Evolutionary conservation across 2,888 invertebrate genomes (phyloP).

Genomic region (Holacanthella duospinosa): DNA sequence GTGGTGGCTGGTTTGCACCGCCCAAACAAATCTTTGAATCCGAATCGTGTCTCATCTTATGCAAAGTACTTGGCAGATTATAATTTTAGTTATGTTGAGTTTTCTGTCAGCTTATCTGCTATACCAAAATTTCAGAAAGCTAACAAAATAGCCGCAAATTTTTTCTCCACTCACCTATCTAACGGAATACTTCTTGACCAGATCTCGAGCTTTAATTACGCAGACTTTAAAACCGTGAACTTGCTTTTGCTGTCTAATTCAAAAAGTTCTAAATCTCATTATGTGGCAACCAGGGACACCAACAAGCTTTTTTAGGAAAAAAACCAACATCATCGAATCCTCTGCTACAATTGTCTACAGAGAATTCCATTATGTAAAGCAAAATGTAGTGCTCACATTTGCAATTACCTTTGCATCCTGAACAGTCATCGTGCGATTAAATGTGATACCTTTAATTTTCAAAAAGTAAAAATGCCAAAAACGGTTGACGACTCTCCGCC

Average conservation of each 20-base stretch:
- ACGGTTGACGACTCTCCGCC: not conserved
- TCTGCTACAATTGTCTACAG: not conserved
- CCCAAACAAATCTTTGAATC: too few relatives aligned
- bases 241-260: not conserved
- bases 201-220: not conserved
- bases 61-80: too few relatives aligned
- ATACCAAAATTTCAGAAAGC: not conserved
- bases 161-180: not conserved
- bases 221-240: not conserved
- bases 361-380: not conserved
- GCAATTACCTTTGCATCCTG: not conserved
- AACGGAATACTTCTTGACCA: not conserved
- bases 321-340: not conserved
- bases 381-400: not conserved
- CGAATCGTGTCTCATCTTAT: too few relatives aligned
- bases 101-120: not conserved
- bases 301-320: not conserved
- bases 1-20: too few relatives aligned
- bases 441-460: not conserved
- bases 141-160: not conserved
- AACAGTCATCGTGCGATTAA: not conserved
- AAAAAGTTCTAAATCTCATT: not conserved
- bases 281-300: not conserved
- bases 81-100: not conserved
- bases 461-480: conserved; percentile 5